A percentile compares a stretch with the other conserved stretches of the same genome.
These are phyloP conservation scores for Chromis chromis DNA, from an alignment of 2,797 vertebrate genomes.

Conservation along the genomic window DNA sequence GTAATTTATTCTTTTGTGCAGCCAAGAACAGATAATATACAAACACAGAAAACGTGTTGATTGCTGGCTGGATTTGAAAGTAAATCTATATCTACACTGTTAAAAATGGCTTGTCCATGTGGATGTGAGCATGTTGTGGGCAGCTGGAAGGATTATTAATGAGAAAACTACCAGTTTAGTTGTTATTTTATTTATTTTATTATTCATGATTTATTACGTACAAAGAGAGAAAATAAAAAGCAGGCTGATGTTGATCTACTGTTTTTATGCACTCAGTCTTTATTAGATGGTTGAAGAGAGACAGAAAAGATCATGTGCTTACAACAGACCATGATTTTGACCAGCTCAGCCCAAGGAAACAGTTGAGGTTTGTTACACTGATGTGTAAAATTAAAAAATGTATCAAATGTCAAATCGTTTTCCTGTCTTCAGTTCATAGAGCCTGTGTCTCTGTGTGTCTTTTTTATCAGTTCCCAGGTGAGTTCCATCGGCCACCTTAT, in stretches of 20 bases:
- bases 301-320: neutral
- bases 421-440: neutral
- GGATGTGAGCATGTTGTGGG: neutral
- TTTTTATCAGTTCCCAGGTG: neutral
- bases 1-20: slow-evolving; percentile 41
- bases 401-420: neutral
- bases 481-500: slow-evolving; percentile 14
- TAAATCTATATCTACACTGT: neutral
- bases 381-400: neutral
- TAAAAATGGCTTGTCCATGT: neutral
- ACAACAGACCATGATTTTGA: too few relatives aligned
- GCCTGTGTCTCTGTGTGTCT: neutral
- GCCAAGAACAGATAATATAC: slow-evolving; percentile 1
- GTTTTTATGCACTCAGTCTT: neutral
- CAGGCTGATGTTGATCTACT: neutral
- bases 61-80: neutral
- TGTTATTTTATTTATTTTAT: neutral
- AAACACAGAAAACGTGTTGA: slow-evolving; percentile 9
- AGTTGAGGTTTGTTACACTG: neutral
- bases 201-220: neutral
- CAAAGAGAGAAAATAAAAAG: neutral
- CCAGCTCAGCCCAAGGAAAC: neutral
- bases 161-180: neutral
- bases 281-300: slow-evolving; percentile 9
- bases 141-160: neutral